Base-by-base conservation (phyloP, 2,113 vertebrate species). In the Eulemur macaco region DNA sequence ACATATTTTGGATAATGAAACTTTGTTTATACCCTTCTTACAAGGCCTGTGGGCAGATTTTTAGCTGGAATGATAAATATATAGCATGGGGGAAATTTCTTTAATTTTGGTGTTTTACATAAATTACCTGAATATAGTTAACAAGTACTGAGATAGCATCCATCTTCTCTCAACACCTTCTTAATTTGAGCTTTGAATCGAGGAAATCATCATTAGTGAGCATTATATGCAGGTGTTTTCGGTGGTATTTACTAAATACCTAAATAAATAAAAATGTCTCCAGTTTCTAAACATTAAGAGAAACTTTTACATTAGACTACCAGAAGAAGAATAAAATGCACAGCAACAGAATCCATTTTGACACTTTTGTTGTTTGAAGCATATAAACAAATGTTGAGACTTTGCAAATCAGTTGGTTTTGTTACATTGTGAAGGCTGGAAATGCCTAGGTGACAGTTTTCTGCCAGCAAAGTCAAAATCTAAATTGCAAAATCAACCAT, bases 121-220 rank as follows among this genome's bases (percentile, higher is more conserved):
- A 82, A 82, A 89, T 90, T 88, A 94, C 64, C 47, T 78, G 34
- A 54, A 52, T 17, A 91, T 84, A 96, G 93, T 98, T 94, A 89
- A 95, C 69, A 88, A 88, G 37, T 64, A 18, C 91, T 5, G 60
- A 63, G 86, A 88, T 85, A 8, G 15, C 71, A 97, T 64, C 80
- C 64, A 78, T 80, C 84, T 27, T 93, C 15, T n/a, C 93, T 93
- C 95, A 98, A 6, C 21, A 54, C 60, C 14, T 8, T n/a, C 88
- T 86, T 74, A 92, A 73, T 64, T 17, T 80, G 63, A 97, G 84
- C 90, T 97, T 47, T 86, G 63, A 27, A 34, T 89, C 13, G 0
- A 1, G 68, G 77, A 93, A 95, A 60, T 11, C 31, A 0, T 89
- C 9, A 0, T 92, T 60, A 64, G 13, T 89, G 54, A 96, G 14